Evolutionary conservation across 2,888 invertebrate genomes (phyloP), one percentile per base, ranked within the genome.

Genomic region (Cryptus viduatorius): DNA sequence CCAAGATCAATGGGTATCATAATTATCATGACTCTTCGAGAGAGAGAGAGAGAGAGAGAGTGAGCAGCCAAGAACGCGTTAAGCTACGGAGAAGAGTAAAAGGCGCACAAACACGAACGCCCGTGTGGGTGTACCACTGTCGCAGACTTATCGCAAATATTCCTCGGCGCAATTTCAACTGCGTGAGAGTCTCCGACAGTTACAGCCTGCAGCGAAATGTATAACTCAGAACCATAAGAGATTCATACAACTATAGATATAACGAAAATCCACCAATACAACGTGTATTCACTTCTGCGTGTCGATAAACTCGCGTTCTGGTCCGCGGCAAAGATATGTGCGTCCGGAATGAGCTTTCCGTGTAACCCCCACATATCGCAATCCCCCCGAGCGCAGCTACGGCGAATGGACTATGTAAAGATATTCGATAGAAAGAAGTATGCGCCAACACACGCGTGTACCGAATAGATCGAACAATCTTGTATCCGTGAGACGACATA

Each of bases 1-100:
- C 24, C 73, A 75, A 81, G 81, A 84, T 84, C 84, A 84, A 84
- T 84, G 81, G 65, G 69, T 59, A 69, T 77, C 68, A 78, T 81
- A 81, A 84, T 81, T 81, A 79, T 72, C 50, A 24, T 37, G 77
- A 80, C 71, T 56, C 44, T 50, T 42, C 29, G 53, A 79, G 53
- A 69, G 71, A 24, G 24, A 76, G 42, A 53, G 56, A n/a, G n/a
- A n/a, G 53, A 79, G 53, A 69, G 71, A 24, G 24, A 76, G 42
- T 46, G 56, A 16, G 16, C 24, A n/a, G 7, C n/a, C 8, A 19
- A 8, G 37, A 37, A 8, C 4, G 37, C 4, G 37, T 37, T 8
- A 29, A 69, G 24, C 42, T 56, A 69, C 42, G 29, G 19, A 24
- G 31, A 46, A 80, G 31, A 48, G 44, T 50, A 44, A 65, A 46